Evolutionary conservation across 2,797 vertebrate species (phyloP).

Genomic region (Emys orbicularis): DNA sequence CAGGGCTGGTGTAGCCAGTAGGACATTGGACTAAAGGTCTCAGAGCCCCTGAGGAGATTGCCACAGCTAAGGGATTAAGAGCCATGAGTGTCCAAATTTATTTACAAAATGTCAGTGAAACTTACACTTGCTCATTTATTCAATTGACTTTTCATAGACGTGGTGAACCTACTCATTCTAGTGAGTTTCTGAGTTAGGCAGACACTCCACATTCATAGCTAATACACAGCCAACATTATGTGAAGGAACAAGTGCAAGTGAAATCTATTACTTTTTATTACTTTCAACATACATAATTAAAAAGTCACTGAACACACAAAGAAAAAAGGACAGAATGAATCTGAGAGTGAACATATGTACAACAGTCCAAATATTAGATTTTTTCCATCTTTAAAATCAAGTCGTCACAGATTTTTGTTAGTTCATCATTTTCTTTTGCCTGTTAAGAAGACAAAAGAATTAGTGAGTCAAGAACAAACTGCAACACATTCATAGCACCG

Average conservation of each 20-base stretch:
- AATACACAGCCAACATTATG: background rate
- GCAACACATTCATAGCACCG: background rate
- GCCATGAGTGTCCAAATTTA: background rate
- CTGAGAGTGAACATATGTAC: constrained; percentile 22
- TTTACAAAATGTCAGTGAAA: background rate
- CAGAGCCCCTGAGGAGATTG: background rate
- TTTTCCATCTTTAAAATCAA: constrained; percentile 91
- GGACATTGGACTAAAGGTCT: too few species aligned
- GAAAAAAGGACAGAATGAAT: background rate
- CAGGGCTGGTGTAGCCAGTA: background rate
- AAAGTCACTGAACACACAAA: background rate
- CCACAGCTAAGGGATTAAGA: background rate
- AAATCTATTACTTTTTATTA: constrained; percentile 24
- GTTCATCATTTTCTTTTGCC: constrained; percentile 92
- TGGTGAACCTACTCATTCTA: background rate
- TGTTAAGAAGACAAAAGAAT: constrained; percentile 62
- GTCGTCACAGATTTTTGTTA: constrained; percentile 95
- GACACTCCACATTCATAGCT: background rate
- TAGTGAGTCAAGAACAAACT: background rate
- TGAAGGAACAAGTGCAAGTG: constrained; percentile 21
- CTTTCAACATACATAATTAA: background rate
- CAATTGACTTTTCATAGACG: background rate
- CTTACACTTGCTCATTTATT: background rate
- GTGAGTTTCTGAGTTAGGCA: background rate
- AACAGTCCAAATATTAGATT: constrained; percentile 58